Evolutionary conservation across 2,797 vertebrate genomes (phyloP), one percentile per base, ranked within the genome.

Genomic region (Agapornis canus): DNA sequence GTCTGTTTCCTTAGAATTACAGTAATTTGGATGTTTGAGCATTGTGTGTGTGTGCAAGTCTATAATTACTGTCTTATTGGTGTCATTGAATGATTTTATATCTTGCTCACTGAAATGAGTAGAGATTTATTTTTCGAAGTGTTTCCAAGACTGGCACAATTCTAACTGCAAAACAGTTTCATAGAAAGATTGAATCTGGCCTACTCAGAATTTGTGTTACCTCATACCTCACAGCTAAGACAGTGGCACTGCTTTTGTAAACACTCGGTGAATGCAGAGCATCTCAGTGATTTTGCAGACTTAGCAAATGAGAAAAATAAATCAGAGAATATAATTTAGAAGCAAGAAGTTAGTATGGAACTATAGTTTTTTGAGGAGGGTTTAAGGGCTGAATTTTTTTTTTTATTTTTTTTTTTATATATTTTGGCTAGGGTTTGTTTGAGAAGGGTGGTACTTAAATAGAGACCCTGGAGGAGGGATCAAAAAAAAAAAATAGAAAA

Each of bases 51-150:
- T 64, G 35, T 9, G 63, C 18, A 56, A 20, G 17, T 56, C 59
- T 73, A 2, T 45, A 89, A 84, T 86, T 73, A 76, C 84, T 86
- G 93, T 89, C 29, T 52, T 40, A 40, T 48, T 65, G 70, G 35
- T 90, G 29, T 69, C 49, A 63, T 6, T 40, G 47, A 59, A 27
- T 54, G 47, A 63, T 83, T 90, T 90, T 76, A 21, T 60, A 70
- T 68, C 68, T 82, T 70, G n/a, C 48, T 84, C 47, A 27, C 23
- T 73, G 71, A 76, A 84, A 66, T 66, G 17, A 86, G 54, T 31
- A 72, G 22, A 89, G 27, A 29, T 79, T 86, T 90, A 7, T 51
- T 90, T 73, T 71, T 90, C 54, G 21, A 26, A 32, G 31, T 59
- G 27, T 82, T 73, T 92, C 42, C 27, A 42, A 72, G 70, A 52